These are phyloP conservation scores for Cassiopea xamachana DNA, from an alignment of 30 jellyfish, hydroid and myxozoan genomes.

Conservation along the genomic window DNA sequence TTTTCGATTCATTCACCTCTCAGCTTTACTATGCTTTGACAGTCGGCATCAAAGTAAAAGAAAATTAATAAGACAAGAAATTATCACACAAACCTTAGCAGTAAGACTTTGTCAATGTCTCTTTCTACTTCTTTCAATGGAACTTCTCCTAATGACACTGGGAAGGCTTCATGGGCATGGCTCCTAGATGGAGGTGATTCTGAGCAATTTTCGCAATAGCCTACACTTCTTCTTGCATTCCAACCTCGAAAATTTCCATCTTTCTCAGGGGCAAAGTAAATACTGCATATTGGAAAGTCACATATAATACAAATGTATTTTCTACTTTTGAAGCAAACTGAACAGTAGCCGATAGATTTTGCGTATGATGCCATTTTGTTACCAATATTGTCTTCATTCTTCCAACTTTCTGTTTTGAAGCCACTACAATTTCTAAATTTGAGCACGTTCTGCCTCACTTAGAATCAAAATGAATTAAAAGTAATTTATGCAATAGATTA, in stretches of 20 bases:
- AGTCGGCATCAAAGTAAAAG: background rate
- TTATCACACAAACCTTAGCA: background rate
- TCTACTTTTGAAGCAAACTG: background rate
- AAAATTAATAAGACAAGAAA: background rate
- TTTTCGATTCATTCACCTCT: too few species aligned
- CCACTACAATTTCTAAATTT: constrained; percentile 14
- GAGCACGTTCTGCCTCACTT: constrained; percentile 32
- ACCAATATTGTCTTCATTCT: background rate
- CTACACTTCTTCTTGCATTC: constrained; percentile 12
- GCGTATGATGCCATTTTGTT: constrained; percentile 8
- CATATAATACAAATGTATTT: constrained; percentile 26
- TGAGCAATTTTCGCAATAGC: constrained; percentile 13
- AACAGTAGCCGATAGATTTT: constrained; percentile 12
- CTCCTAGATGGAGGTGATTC: background rate
- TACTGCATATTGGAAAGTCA: constrained; percentile 19
- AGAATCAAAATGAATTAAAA: background rate
- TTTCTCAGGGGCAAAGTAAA: constrained; percentile 7
- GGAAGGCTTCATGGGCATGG: background rate
- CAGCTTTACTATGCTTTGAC: background rate
- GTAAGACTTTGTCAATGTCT: background rate
- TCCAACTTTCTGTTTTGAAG: constrained; percentile 1
- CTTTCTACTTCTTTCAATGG: background rate
- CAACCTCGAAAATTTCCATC: constrained; percentile 19
- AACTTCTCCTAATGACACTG: background rate
- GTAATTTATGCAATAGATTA: constrained; percentile 36